Evolutionary conservation across 1,140 invertebrate genomes (phyloP).

Genomic region (Mizuhopecten yessoensis): DNA sequence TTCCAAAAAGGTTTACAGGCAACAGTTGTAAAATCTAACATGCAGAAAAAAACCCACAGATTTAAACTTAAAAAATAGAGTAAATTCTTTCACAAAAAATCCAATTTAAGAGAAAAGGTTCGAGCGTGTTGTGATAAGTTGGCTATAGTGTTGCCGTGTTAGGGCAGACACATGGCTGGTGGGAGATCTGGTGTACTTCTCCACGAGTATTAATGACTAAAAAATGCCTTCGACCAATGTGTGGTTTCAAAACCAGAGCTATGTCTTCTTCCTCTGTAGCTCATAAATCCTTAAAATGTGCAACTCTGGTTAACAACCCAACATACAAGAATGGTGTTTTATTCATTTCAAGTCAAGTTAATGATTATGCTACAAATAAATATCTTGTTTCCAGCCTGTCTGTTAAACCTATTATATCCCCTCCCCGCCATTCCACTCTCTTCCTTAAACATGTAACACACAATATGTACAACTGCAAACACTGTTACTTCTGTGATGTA

Average conservation of each 20-base stretch:
- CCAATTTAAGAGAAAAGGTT: conserved; percentile 9
- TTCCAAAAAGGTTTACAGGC: too few relatives aligned
- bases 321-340: conserved; percentile 32
- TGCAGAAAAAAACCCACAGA: too few relatives aligned
- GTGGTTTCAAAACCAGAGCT: conserved; percentile 7
- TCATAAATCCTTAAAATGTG: conserved; percentile 35
- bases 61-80: not conserved
- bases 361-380: conserved; percentile 13
- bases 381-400: not conserved
- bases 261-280: conserved; percentile 1
- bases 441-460: too few relatives aligned
- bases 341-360: not conserved
- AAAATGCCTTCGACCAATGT: not conserved
- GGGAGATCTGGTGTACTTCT: conserved; percentile 24
- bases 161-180: not conserved
- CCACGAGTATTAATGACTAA: conserved; percentile 27
- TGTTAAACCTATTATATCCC: not conserved
- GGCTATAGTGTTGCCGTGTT: not conserved
- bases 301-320: conserved; percentile 32
- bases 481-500: too few relatives aligned
- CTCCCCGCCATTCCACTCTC: not conserved
- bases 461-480: too few relatives aligned
- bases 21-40: too few relatives aligned
- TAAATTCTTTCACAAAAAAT: not conserved
- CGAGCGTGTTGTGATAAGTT: not conserved